phyloP scores from a whole-genome alignment of 2,113 vertebrate genomes.

The Morone saxatilis region DNA sequence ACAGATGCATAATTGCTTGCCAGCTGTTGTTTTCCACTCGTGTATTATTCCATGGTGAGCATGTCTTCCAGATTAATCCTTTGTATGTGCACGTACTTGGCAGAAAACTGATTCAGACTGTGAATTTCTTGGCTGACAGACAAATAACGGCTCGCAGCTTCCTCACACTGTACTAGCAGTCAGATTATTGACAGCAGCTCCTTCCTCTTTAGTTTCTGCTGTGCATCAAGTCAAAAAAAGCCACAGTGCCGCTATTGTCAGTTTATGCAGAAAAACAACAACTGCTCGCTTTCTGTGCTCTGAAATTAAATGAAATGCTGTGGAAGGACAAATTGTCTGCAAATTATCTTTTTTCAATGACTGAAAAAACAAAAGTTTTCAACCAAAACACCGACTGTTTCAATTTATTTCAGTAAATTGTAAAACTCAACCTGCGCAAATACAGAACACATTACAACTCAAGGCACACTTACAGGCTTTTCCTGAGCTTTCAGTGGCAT shows the following conservation, averaged over 20 bases:
- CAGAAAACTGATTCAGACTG: conserved; percentile 38
- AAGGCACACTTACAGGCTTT: background rate
- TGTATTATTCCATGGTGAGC: conserved; percentile 51
- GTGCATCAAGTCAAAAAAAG: conserved; percentile 15
- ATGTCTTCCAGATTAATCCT: conserved; percentile 58
- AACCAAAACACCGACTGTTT: background rate
- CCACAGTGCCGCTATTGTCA: background rate
- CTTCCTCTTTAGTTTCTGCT: conserved; percentile 54
- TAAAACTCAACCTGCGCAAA: background rate
- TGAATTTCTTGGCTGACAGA: conserved; percentile 59
- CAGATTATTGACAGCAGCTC: conserved; percentile 54
- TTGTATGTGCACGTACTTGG: conserved; percentile 47
- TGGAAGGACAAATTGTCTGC: background rate
- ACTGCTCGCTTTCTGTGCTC: conserved; percentile 11
- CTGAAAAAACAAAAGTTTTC: background rate
- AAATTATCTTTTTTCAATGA: conserved; percentile 24
- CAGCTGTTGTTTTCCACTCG: conserved; percentile 63
- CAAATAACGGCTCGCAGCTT: conserved; percentile 51
- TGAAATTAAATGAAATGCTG: conserved; percentile 35
- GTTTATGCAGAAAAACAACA: conserved; percentile 30
- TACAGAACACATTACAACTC: background rate
- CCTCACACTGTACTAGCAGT: conserved; percentile 33
- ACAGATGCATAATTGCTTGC: conserved; percentile 57
- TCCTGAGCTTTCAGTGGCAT: background rate
- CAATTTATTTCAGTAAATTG: background rate